Conservation (phyloP, 2,797 vertebrate species). For the Emydoidea blandingii region DNA sequence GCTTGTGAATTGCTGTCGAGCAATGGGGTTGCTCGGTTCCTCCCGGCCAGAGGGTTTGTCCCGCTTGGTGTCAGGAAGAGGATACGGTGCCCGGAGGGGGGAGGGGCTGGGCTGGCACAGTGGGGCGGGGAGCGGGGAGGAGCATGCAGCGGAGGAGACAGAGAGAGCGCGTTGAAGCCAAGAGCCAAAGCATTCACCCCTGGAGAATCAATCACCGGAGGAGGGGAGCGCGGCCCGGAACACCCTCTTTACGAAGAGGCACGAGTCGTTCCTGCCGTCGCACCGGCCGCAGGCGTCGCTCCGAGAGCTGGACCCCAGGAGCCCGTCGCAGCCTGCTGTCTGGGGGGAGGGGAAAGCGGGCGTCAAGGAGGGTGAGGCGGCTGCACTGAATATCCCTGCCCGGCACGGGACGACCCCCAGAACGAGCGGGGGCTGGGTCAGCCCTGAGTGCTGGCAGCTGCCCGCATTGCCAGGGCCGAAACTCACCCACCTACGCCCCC, state of each 20-base stretch:
- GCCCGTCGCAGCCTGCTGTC: constrained; percentile 82
- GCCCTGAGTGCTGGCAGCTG: no score
- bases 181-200: constrained; percentile 74
- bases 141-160: not conserved
- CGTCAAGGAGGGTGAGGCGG: not conserved
- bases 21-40: not conserved
- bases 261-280: constrained; percentile 67
- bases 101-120: not conserved
- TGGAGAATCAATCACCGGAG: constrained; percentile 81
- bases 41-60: not conserved
- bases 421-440: no score
- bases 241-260: constrained; percentile 78
- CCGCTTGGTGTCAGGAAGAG: not conserved
- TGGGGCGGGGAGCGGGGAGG: not conserved
- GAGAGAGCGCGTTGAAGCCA: not conserved
- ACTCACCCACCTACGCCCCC: not conserved
- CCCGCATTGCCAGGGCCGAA: no score
- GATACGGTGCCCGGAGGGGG: not conserved
- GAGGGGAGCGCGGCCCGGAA: constrained; percentile 73
- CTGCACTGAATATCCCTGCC: not conserved
- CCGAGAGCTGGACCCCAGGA: constrained; percentile 76
- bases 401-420: not conserved
- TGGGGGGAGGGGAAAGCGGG: not conserved
- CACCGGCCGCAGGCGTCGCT: constrained; percentile 79
- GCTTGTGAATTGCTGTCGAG: no score